Percentiles rank a stretch among this genome's conserved stretches.
These are phyloP conservation scores for Threskiornis aethiopicus DNA, from an alignment of 2,797 vertebrate genomes.

Conservation along the genomic window DNA sequence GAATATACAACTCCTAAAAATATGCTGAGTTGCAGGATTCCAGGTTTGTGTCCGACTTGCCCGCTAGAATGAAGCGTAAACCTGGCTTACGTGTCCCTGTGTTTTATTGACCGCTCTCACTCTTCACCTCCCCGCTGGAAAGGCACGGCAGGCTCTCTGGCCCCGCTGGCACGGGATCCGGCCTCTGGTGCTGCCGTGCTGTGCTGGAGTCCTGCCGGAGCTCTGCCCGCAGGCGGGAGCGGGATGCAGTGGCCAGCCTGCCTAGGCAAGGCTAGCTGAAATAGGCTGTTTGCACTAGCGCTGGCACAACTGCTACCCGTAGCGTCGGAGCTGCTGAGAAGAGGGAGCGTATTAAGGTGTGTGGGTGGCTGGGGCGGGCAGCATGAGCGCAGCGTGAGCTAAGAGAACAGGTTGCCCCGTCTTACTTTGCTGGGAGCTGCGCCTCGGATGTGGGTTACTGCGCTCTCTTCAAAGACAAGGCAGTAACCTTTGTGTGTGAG, in stretches of 20 bases:
- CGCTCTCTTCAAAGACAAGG: not conserved
- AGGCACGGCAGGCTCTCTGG: rapidly evolving
- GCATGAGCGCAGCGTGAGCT: rapidly evolving
- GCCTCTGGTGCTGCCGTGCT: rapidly evolving
- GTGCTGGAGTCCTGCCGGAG: rapidly evolving
- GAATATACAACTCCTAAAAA: not conserved
- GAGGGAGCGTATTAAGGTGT: rapidly evolving
- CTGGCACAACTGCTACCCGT: not conserved
- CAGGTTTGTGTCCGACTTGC: not conserved
- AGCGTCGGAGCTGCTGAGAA: not conserved
- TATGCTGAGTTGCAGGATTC: not conserved
- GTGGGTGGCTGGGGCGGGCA: no score
- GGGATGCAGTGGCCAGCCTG: rapidly evolving
- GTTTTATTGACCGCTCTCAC: rapidly evolving
- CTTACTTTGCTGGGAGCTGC: not conserved
- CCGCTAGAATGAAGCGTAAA: not conserved
- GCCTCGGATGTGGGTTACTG: not conserved
- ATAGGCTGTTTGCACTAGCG: not conserved
- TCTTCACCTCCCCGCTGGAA: not conserved
- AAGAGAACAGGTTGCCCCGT: not conserved
- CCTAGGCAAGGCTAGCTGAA: not conserved
- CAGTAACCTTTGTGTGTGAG: not conserved
- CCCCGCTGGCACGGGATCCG: rapidly evolving
- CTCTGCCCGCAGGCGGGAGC: rapidly evolving
- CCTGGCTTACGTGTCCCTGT: rapidly evolving